Evolutionary conservation across 2,888 invertebrate genomes (phyloP).

Genomic region (Drosophila conformis): DNA sequence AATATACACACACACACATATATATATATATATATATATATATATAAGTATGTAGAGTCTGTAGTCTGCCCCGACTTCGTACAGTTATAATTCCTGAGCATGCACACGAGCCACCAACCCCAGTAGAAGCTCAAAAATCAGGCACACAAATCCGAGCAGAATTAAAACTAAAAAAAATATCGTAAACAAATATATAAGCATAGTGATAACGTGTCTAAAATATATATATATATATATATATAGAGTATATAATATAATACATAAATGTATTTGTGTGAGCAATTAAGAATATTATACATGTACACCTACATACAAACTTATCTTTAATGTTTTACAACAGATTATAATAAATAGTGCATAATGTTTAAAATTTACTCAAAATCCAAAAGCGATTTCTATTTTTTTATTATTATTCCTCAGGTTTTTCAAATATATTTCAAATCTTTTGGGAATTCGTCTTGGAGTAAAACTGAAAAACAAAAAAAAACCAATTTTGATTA

Average conservation of each 20-base stretch:
- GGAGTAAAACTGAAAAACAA: not conserved
- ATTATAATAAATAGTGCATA: slow-evolving; percentile 71
- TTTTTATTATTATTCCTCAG: not conserved
- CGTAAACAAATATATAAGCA: slow-evolving; percentile 32
- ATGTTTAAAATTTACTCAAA: slow-evolving; percentile 57
- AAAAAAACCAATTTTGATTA: not conserved
- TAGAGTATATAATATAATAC: slow-evolving; percentile 5
- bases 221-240: slow-evolving; percentile 25
- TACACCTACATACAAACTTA: slow-evolving; percentile 59
- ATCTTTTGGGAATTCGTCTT: not conserved
- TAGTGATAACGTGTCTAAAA: slow-evolving; percentile 69
- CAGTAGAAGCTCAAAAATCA: slow-evolving; percentile 57
- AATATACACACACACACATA: not conserved
- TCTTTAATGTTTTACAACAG: slow-evolving; percentile 70
- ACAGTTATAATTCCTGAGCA: slow-evolving; percentile 16
- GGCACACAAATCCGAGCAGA: slow-evolving; percentile 31
- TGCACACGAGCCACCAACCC: slow-evolving; percentile 15
- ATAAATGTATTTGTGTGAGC: slow-evolving; percentile 51
- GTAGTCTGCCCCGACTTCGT: slow-evolving; percentile 37
- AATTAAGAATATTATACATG: slow-evolving; percentile 55
- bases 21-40: not conserved
- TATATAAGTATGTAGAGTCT: slow-evolving; percentile 10
- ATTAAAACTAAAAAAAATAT: slow-evolving; percentile 1
- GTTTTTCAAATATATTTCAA: not conserved
- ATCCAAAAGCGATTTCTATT: not conserved